A percentile compares a stretch with the other conserved stretches of the same genome.
phyloP scores from a whole-genome alignment of 2,888 invertebrate genomes.

The Myathropa florea region DNA sequence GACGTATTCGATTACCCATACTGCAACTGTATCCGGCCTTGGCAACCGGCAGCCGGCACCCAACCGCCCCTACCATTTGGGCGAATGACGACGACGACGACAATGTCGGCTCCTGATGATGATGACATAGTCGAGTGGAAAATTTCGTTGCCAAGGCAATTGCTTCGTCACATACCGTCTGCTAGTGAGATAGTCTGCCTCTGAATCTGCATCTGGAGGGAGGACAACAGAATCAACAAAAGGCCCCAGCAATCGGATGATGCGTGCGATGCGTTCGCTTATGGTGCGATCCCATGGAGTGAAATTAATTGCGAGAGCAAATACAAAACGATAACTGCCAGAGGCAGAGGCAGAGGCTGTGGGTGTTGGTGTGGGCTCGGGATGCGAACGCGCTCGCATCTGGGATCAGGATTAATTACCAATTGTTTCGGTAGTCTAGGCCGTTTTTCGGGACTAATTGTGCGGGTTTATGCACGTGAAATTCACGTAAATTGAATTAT shows the following conservation, averaged over 20 bases:
- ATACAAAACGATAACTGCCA: constrained; percentile 49
- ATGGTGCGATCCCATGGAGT: constrained; percentile 54
- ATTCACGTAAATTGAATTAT: constrained; percentile 53
- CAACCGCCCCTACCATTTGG: constrained; percentile 12
- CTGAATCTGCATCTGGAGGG: constrained; percentile 10
- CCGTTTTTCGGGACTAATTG: constrained; percentile 44
- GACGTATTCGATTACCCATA: constrained; percentile 67
- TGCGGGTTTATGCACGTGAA: constrained; percentile 39
- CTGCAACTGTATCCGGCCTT: constrained; percentile 48
- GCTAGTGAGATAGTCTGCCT: too few relatives aligned
- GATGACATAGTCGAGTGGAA: constrained; percentile 47
- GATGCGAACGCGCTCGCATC: neutral
- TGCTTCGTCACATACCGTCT: constrained; percentile 36
- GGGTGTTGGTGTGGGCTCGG: neutral
- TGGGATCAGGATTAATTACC: constrained; percentile 63
- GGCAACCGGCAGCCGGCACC: constrained; percentile 15
- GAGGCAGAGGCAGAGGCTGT: constrained; percentile 5
- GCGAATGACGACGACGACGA: neutral
- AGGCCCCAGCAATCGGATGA: constrained; percentile 25
- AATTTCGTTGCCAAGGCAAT: constrained; percentile 57
- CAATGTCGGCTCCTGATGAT: neutral
- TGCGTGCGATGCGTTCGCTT: constrained; percentile 60
- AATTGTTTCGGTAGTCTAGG: constrained; percentile 47
- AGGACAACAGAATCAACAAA: neutral
- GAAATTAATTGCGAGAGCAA: constrained; percentile 60